Percentiles rank a stretch among this genome's conserved stretches.
phyloP scores from a whole-genome alignment of 2,888 invertebrate species.

The Leucophora obtusa region DNA sequence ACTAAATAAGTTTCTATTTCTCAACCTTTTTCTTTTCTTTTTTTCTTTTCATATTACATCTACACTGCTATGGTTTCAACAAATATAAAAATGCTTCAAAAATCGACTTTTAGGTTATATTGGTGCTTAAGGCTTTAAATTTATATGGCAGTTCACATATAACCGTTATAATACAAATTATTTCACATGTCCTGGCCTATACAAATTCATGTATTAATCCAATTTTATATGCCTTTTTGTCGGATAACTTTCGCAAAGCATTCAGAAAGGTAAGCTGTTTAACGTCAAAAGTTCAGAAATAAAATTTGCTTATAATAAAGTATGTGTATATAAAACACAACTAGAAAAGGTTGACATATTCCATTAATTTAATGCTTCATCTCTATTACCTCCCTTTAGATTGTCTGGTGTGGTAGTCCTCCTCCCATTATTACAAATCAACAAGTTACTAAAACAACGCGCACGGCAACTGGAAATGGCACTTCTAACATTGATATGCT shows the following conservation, averaged over 20 bases:
- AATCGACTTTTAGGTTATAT: constrained; percentile 82
- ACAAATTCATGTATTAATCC: constrained; percentile 97
- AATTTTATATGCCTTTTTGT: constrained; percentile 94
- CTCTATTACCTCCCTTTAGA: constrained; percentile 67
- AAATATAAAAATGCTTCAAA: not conserved
- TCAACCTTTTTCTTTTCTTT: not conserved
- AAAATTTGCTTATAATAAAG: too few species aligned
- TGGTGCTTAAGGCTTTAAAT: constrained; percentile 87
- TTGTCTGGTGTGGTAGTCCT: constrained; percentile 78
- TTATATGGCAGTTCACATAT: constrained; percentile 84
- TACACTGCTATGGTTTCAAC: not conserved
- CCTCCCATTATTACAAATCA: constrained; percentile 75
- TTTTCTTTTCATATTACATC: not conserved
- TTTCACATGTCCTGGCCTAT: constrained; percentile 90
- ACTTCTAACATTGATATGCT: constrained; percentile 79
- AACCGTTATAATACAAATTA: constrained; percentile 87
- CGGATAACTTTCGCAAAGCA: constrained; percentile 95
- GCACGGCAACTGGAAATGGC: constrained; percentile 83
- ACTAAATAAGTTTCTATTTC: not conserved
- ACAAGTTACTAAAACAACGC: constrained; percentile 83
- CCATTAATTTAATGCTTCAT: constrained; percentile 35
- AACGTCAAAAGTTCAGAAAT: not conserved
- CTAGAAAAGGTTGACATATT: not conserved
- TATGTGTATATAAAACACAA: too few species aligned
- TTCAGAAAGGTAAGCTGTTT: constrained; percentile 82